Percentiles rank a stretch among this genome's conserved stretches.
Conservation (phyloP, 2,113 vertebrate genomes). For the Thamnaconus septentrionalis region DNA sequence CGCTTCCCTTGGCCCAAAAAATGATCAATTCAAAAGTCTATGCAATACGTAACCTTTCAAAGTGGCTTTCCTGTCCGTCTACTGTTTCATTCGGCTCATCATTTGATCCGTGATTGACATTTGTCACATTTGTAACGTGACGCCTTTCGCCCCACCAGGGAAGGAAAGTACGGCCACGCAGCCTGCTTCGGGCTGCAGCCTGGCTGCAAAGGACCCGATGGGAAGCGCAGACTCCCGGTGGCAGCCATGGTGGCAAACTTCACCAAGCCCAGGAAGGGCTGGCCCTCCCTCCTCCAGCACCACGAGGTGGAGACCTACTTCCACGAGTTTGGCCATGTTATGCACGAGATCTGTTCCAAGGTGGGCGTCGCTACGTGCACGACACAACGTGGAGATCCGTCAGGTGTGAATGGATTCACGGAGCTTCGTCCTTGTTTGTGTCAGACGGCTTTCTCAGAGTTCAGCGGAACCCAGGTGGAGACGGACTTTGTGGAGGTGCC, state of each 20-base stretch:
- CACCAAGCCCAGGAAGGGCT: constrained; percentile 82
- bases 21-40: too few species aligned
- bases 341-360: constrained; percentile 96
- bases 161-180: constrained; percentile 91
- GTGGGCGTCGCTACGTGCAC: constrained; percentile 59
- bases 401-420: not conserved
- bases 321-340: constrained; percentile 95
- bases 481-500: constrained; percentile 96
- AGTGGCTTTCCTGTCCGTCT: too few species aligned
- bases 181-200: constrained; percentile 93
- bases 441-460: constrained; percentile 88
- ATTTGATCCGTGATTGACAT: too few species aligned
- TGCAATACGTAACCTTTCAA: too few species aligned
- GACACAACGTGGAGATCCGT: not conserved
- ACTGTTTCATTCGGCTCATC: too few species aligned
- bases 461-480: constrained; percentile 93
- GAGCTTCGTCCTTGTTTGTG: constrained; percentile 8
- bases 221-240: constrained; percentile 83
- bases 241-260: constrained; percentile 97
- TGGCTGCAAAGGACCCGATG: constrained; percentile 84
- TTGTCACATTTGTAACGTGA: not conserved
- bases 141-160: constrained; percentile 72
- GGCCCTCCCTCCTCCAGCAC: constrained; percentile 90
- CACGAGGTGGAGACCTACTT: constrained; percentile 97
- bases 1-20: too few species aligned